Base-by-base conservation (phyloP, 2,113 vertebrate species). In the Fulica atra region DNA sequence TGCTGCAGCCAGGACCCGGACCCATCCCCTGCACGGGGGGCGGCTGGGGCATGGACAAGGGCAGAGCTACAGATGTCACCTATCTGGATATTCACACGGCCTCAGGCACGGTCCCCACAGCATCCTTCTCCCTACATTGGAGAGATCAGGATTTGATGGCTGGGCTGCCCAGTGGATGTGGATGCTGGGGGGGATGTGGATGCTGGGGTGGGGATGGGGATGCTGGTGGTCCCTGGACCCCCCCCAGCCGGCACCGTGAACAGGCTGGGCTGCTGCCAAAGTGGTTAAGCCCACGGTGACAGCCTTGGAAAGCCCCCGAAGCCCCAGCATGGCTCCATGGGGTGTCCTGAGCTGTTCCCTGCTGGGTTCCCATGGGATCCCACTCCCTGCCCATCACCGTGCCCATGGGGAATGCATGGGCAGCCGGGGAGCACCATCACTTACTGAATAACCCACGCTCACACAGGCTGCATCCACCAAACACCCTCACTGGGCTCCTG, bases 301-400 rank as follows among this genome's bases (percentile, higher is more conserved):
- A 6, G 21, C 12, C 15, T 9, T 2, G 1, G n/a, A 50, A 18
- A 54, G 65, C 57, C 38, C 66, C 57, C 65, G 16, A 17, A 56
- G 18, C 28, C 28, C 29, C 8, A 1, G 2, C 7, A 26, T 1
- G 1, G 29, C 24, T 60, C 53, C 4, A 1, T 1, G 7, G 28
- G 48, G 65, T 25, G 40, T 8, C 48, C n/a, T 2, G 25, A 38
- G 36, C 33, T 6, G 0, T 10, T 10, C 38, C 29, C 29, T 4
- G 17, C 20, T 1, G 9, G 26, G 36, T 9, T 31, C 54, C 73
- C n/a, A 6, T 4, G 2, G 54, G 17, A 31, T 7, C 60, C 31
- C 5, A 1, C 51, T 36, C 5, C 2, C 44, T 33, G 51, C 77
- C 44, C 44, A 46, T 46, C 17, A 16, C 42, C 40, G 13, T 5